Evolutionary conservation across 2,888 invertebrate species (phyloP).

Genomic region (Trilocha varians): DNA sequence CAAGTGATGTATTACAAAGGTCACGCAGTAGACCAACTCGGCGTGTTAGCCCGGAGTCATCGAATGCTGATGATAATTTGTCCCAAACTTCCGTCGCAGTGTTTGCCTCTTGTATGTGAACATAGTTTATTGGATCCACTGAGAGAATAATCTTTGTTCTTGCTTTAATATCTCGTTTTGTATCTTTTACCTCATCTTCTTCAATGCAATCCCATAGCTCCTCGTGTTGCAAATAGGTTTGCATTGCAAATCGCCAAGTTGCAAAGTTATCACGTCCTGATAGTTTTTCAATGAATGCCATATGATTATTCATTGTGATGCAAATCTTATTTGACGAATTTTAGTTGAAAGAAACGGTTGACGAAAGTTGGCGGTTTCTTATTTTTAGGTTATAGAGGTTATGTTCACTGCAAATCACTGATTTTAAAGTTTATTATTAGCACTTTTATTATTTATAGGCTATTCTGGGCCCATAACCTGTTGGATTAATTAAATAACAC

Average conservation of each 20-base stretch:
- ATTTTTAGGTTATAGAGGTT: too few species aligned
- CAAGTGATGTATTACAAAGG: constrained; percentile 4
- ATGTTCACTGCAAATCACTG: too few species aligned
- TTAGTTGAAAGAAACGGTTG: too few species aligned
- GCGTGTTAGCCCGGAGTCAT: constrained; percentile 6
- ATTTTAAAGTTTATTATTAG: too few species aligned
- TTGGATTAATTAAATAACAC: too few species aligned
- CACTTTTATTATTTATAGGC: too few species aligned
- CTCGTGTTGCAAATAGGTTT: constrained; percentile 6
- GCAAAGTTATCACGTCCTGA: constrained; percentile 6
- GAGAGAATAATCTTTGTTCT: constrained; percentile 10
- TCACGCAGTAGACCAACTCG: constrained; percentile 8
- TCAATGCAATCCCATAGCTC: constrained; percentile 3
- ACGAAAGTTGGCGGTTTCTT: not conserved
- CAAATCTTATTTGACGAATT: too few species aligned
- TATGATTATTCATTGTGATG: not conserved
- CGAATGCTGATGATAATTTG: constrained; percentile 3
- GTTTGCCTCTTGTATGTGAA: constrained; percentile 12
- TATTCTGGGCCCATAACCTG: too few species aligned
- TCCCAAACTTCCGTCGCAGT: constrained; percentile 15
- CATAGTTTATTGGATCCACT: constrained; percentile 10
- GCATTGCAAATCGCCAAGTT: constrained; percentile 7
- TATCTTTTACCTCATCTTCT: constrained; percentile 6
- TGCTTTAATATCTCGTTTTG: constrained; percentile 3
- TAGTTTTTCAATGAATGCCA: constrained; percentile 2